phyloP scores from a whole-genome alignment of 2,797 vertebrate genomes.

The Anguilla pacifica region DNA sequence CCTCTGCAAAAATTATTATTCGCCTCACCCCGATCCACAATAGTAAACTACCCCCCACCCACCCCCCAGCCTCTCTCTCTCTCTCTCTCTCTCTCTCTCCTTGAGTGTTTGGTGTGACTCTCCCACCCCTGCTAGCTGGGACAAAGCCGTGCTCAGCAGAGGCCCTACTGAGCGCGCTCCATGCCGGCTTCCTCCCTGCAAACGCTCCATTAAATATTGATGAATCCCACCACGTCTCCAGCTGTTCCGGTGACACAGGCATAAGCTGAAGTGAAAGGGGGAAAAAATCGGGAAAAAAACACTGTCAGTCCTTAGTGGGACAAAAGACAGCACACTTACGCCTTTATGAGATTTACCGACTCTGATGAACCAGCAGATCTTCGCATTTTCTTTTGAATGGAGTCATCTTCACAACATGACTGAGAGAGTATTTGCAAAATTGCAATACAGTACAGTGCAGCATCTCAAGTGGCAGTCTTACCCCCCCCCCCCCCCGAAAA shows the following conservation, averaged over 20 bases:
- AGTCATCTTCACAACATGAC: background rate
- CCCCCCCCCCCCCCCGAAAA: background rate
- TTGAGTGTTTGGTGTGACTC: background rate
- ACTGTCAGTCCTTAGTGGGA: background rate
- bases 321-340: background rate
- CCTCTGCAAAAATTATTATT: no score
- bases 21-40: no score
- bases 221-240: slow-evolving; percentile 1
- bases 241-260: slow-evolving; percentile 4
- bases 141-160: slow-evolving; percentile 17
- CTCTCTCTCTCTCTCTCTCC: background rate
- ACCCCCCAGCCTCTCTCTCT: background rate
- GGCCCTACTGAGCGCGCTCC: background rate
- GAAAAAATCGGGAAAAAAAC: background rate
- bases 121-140: background rate
- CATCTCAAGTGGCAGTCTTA: background rate
- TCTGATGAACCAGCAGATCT: background rate
- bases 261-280: background rate
- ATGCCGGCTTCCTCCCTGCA: slow-evolving; percentile 3
- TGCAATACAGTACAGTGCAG: background rate
- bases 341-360: background rate
- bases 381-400: background rate
- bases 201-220: slow-evolving; percentile 14
- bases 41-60: no score
- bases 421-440: background rate